A percentile compares a stretch with the other conserved stretches of the same genome.
Conservation (phyloP, 2,797 vertebrate species). For the Ceyx erithaca region DNA sequence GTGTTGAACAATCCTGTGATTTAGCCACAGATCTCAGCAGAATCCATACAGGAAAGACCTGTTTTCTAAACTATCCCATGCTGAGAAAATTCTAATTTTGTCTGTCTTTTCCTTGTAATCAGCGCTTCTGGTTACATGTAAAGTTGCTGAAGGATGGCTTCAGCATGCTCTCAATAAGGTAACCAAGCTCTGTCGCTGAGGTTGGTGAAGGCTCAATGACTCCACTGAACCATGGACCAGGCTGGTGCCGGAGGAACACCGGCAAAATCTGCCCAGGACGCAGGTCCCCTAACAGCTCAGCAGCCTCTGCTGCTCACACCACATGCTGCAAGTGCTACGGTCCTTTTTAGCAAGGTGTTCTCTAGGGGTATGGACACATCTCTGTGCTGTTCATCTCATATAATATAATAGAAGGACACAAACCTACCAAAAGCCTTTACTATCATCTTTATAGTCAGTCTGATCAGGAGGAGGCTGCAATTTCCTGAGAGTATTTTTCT, state of each 20-base stretch:
- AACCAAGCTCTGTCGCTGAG: background rate
- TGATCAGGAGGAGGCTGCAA: background rate
- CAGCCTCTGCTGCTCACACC: background rate
- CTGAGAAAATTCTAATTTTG: background rate
- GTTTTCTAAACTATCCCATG: background rate
- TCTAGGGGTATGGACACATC: background rate
- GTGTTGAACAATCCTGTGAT: background rate
- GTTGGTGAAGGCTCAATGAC: background rate
- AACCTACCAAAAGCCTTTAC: background rate
- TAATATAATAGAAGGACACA: conserved; percentile 2
- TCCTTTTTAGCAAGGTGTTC: background rate
- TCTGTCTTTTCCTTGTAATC: background rate
- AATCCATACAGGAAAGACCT: background rate
- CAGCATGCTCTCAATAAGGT: background rate
- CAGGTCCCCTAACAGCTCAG: background rate
- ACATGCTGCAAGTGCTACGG: rapidly evolving
- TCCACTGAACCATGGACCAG: background rate
- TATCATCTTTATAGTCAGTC: background rate
- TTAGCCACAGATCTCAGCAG: background rate
- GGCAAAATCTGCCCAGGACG: background rate
- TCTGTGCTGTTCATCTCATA: background rate
- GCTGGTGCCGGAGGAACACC: background rate
- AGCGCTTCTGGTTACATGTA: background rate
- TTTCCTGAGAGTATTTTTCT: background rate
- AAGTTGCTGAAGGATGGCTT: background rate